These are phyloP conservation scores for Parnassius glacialis DNA, from an alignment of 2,888 invertebrate species.

Conservation along the genomic window DNA sequence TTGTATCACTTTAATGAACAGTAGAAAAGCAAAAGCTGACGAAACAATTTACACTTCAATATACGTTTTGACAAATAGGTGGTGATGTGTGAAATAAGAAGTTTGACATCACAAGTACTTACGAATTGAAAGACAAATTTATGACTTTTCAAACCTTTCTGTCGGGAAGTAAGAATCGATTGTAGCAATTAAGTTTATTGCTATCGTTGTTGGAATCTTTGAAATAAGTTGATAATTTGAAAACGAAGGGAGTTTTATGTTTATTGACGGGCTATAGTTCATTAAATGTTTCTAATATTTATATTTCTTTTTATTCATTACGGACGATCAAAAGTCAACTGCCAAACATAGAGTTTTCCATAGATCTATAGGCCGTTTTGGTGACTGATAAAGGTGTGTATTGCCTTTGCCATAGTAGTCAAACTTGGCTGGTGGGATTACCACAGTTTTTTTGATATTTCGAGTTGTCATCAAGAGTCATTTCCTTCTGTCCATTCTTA, in stretches of 20 bases:
- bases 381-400: too few relatives aligned
- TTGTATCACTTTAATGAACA: constrained; percentile 12
- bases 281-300: too few relatives aligned
- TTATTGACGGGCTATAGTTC: too few relatives aligned
- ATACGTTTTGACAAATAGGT: constrained; percentile 28
- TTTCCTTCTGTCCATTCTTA: too few relatives aligned
- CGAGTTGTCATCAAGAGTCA: too few relatives aligned
- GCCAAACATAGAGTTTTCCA: too few relatives aligned
- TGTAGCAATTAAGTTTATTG: constrained; percentile 27
- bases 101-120: constrained; percentile 29
- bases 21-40: constrained; percentile 6
- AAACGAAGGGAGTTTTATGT: constrained; percentile 13
- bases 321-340: too few relatives aligned
- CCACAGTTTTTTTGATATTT: too few relatives aligned
- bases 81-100: constrained; percentile 28
- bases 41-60: constrained; percentile 23
- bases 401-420: too few relatives aligned
- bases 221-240: constrained; percentile 16
- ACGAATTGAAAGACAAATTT: constrained; percentile 33
- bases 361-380: too few relatives aligned
- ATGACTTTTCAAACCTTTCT: constrained; percentile 25
- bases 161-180: constrained; percentile 21
- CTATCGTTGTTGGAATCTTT: constrained; percentile 12
- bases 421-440: too few relatives aligned
- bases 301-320: too few relatives aligned